Conservation (phyloP, 2,888 invertebrate species). For the Drosophila hamatofila region DNA sequence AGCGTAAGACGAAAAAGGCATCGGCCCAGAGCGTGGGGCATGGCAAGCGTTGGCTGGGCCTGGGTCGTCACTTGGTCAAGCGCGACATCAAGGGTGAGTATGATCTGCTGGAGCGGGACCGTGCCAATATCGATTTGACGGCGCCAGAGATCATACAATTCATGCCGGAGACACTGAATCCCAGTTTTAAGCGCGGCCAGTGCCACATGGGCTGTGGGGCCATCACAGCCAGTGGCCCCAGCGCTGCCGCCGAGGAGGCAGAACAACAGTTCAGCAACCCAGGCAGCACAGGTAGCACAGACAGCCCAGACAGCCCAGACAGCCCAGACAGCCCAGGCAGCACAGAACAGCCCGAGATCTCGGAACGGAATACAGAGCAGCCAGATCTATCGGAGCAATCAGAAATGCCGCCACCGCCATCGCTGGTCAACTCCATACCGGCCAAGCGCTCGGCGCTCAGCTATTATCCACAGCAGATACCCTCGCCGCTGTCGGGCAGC, state of each 20-base stretch:
- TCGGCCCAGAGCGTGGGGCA: slow-evolving; percentile 10
- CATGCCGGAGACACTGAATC: slow-evolving; percentile 83
- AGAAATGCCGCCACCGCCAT: slow-evolving; percentile 11
- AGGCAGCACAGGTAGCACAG: slow-evolving; percentile 24
- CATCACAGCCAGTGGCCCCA: slow-evolving; percentile 31
- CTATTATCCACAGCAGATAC: slow-evolving; percentile 56
- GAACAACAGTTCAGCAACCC: not conserved
- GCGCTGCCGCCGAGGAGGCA: slow-evolving; percentile 10
- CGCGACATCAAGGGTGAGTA: slow-evolving; percentile 84
- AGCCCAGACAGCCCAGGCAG: slow-evolving; percentile 20
- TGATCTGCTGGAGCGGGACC: slow-evolving; percentile 81
- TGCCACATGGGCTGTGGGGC: slow-evolving; percentile 76
- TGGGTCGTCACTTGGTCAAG: slow-evolving; percentile 63
- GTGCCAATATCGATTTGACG: slow-evolving; percentile 75
- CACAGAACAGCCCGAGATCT: slow-evolving; percentile 15
- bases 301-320: slow-evolving; percentile 9
- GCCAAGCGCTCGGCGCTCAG: slow-evolving; percentile 48
- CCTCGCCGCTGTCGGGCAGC: slow-evolving; percentile 40
- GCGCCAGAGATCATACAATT: slow-evolving; percentile 84
- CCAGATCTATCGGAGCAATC: slow-evolving; percentile 1
- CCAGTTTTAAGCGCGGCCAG: slow-evolving; percentile 79
- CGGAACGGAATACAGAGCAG: slow-evolving; percentile 6
- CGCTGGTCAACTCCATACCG: slow-evolving; percentile 40
- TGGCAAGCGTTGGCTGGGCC: slow-evolving; percentile 37
- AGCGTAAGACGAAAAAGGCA: slow-evolving; percentile 67